Conservation (phyloP, 2,113 vertebrate genomes). For the Malurus cyaneus region DNA sequence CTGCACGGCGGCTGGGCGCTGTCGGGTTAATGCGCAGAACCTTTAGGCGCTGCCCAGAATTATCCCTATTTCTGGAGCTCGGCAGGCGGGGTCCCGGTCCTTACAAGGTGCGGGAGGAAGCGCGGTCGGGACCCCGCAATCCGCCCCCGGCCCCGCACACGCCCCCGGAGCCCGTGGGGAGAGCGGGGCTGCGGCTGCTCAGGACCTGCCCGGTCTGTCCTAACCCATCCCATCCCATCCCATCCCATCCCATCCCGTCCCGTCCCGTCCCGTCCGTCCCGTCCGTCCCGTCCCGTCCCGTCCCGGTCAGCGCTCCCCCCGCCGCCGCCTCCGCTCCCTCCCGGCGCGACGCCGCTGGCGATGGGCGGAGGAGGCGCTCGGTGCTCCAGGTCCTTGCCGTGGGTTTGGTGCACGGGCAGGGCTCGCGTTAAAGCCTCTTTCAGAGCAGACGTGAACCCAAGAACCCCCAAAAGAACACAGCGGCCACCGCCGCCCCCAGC, state of each 20-base stretch:
- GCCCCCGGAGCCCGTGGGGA: neutral
- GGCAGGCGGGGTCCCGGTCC: conserved; percentile 20
- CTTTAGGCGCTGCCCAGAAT: neutral
- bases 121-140: conserved; percentile 61
- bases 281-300: accelerated
- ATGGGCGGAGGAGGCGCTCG: neutral
- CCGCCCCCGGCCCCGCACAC: conserved; percentile 35
- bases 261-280: too few species aligned
- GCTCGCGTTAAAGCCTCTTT: neutral
- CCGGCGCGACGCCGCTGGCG: neutral
- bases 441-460: neutral
- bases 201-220: too few species aligned
- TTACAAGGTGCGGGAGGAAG: conserved; percentile 75
- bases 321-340: neutral
- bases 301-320: neutral
- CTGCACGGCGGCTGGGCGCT: neutral
- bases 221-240: neutral
- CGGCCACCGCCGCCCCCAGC: accelerated
- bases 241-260: neutral
- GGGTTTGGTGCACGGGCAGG: neutral
- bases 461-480: accelerated
- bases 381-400: neutral
- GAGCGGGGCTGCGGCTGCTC: neutral
- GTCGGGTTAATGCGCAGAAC: neutral
- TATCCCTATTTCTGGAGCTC: neutral